phyloP scores from a whole-genome alignment of 2,888 invertebrate species.

The Papilio gigon region DNA sequence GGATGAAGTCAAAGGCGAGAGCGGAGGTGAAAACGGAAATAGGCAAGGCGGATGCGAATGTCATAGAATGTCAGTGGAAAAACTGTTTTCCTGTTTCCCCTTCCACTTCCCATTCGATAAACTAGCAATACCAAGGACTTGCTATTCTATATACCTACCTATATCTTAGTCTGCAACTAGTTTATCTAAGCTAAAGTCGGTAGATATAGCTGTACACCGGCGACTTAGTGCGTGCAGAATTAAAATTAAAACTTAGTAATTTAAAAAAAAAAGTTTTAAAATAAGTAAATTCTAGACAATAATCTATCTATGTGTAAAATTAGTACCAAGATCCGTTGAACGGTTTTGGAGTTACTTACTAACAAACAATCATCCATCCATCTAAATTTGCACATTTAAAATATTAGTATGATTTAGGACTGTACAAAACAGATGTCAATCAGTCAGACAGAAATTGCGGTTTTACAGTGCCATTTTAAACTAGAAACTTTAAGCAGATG shows the following conservation, averaged over 20 bases:
- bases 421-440: too few species aligned
- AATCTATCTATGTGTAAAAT: too few species aligned
- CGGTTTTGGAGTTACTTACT: too few species aligned
- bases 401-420: too few species aligned
- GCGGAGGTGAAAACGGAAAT: constrained; percentile 26
- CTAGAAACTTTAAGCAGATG: not conserved
- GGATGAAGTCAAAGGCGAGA: not conserved
- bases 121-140: not conserved
- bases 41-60: not conserved
- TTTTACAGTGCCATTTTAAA: not conserved
- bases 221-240: too few species aligned
- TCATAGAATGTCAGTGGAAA: not conserved
- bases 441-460: not conserved
- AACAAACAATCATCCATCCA: too few species aligned
- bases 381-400: too few species aligned
- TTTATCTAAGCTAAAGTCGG: not conserved
- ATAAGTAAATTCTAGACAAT: too few species aligned
- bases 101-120: not conserved
- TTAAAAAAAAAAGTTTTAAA: too few species aligned
- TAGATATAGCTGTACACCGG: too few species aligned
- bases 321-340: too few species aligned
- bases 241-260: too few species aligned
- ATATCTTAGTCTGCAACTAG: not conserved
- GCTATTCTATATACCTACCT: not conserved
- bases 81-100: not conserved